Base-by-base conservation (phyloP, 1,140 invertebrate species). In the Papilio aristodemus region DNA sequence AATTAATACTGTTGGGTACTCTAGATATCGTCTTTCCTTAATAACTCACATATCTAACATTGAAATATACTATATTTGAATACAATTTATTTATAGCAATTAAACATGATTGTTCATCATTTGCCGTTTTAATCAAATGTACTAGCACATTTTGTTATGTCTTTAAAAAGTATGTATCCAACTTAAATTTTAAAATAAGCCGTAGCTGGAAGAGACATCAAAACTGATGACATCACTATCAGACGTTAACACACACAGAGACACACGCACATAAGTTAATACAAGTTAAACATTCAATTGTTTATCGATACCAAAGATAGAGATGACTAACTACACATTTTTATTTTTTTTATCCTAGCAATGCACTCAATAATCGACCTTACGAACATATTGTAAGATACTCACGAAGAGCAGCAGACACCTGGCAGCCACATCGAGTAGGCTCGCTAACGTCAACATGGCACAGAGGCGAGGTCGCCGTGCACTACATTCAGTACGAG, bases 151-250 rank as follows among this genome's bases (percentile, higher is more conserved):
- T 57, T 27, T 25, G 50, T 54, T 11, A 22, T n/a, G n/a, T n/a
- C n/a, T n/a, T n/a, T n/a, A n/a, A n/a, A n/a, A 10, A 14, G 39
- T 14, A 41, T 10, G 9, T 41, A 32, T 2, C n/a, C 4, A 57
- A 25, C 17, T 57, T 32, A 58, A 14, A n/a, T n/a, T 10, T 36
- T 14, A 36, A 32, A 36, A 38, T 8, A 38, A 8, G 17, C 32
- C 14, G 17, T 19, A 32, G 14, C 59, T 62, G 14, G 36, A 19
- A 62, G 38, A 38, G 27, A 14, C 36, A 62, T 38, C 36, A 62
- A 60, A 25, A 71, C 59, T 17, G 69, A 74, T 74, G 72, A 74
- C 67, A 74, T 71, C 72, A 74, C 57, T 59, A 22, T 22, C 60
- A 63, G 39, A 60, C 57, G 39, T 19, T 36, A 36, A 66, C 27